Evolutionary conservation across 2,113 vertebrate species (phyloP), one percentile per base, ranked within the genome.

Genomic region (Eulemur macaco): DNA sequence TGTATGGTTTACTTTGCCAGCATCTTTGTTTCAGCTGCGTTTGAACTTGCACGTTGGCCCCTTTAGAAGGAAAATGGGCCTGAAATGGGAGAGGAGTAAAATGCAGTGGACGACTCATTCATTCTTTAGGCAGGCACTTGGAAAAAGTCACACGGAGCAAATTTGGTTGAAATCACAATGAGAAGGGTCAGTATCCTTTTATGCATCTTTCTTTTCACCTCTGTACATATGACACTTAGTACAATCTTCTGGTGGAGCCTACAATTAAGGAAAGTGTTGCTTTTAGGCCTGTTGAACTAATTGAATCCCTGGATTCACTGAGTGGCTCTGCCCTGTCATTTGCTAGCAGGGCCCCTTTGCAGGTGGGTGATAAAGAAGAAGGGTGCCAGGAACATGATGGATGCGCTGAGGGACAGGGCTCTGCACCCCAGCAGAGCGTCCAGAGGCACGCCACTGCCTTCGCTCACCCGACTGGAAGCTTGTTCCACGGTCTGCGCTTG

Each of bases 241-340:
- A 10, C 2, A 2, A 0, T 50, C 60, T 71, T 68, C 60, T 45
- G 6, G 29, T 76, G 45, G 92, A 77, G 50, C 21, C 81, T 84
- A 1, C 25, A 31, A 10, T 84, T 82, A 64, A 74, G 80, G 27
- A 77, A 23, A 74, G 45, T 27, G 29, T 56, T 89, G 71, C 85
- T 60, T 50, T 82, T 91, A 93, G 84, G 60, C 80, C 52, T 69
- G 9, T 63, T 88, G 89, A 42, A 29, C 93, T 86, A 50, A 68
- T 91, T 81, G 80, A n/a, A 39, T 71, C 90, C 58, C 93, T 82
- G 69, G 21, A 58, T 52, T 11, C 1, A 64, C 17, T 92, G 74
- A 87, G 37, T 4, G 52, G 45, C 74, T 92, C 68, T 86, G 50
- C 23, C 74, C 45, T 63, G 14, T 58, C 2, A 14, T 85, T 64